phyloP scores from a whole-genome alignment of 2,113 vertebrate genomes.

The Notothenia rossii region DNA sequence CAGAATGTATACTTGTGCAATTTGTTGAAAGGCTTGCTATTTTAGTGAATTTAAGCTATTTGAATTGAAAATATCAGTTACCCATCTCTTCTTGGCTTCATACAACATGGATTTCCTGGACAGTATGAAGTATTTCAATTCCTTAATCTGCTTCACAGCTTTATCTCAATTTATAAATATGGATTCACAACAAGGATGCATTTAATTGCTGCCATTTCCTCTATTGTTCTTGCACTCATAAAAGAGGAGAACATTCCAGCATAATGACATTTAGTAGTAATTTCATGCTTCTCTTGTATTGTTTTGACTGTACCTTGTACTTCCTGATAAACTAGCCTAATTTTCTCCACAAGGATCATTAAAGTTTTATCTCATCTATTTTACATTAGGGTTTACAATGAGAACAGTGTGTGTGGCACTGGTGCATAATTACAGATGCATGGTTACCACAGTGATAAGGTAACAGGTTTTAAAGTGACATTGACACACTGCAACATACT shows the following conservation, averaged over 20 bases:
- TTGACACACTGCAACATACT: not conserved
- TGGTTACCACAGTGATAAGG: constrained; percentile 40
- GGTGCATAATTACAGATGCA: not conserved
- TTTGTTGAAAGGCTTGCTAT: not conserved
- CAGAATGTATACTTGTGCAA: not conserved
- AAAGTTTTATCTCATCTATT: constrained; percentile 25
- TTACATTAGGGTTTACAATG: not conserved
- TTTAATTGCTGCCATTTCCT: not conserved
- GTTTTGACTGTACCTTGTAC: not conserved
- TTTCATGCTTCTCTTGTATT: not conserved
- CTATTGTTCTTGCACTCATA: not conserved
- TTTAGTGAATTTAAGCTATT: not conserved
- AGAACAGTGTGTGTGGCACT: constrained; percentile 9
- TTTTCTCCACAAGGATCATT: not conserved
- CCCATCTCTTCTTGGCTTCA: not conserved
- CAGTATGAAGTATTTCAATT: not conserved
- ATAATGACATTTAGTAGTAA: not conserved
- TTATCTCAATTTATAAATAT: not conserved
- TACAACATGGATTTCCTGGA: not conserved
- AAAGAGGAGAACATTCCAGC: not conserved
- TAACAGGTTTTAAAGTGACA: constrained; percentile 15
- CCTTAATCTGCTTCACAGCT: not conserved
- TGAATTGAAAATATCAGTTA: not conserved
- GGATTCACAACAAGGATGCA: not conserved
- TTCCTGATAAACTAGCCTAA: not conserved